Conservation (phyloP, 2,797 vertebrate genomes). For the Onychomys leucogaster region DNA sequence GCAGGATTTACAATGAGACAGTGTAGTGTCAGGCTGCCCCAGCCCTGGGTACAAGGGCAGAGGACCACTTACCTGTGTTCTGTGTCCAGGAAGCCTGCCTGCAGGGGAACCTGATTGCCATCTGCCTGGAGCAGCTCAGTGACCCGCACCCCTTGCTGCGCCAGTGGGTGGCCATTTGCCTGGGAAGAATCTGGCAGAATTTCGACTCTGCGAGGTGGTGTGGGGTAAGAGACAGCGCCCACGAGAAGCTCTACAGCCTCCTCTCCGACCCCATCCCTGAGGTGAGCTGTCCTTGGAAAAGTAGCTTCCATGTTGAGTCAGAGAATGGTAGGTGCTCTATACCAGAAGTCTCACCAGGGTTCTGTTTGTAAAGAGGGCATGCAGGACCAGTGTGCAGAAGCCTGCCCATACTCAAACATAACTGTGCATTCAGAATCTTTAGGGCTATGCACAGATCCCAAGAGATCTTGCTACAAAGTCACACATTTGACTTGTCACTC, state of each 20-base stretch:
- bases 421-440: no score
- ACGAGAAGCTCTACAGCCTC: slow-evolving; percentile 98
- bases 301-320: not conserved
- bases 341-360: not conserved
- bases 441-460: not conserved
- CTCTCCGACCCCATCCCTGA: slow-evolving; percentile 97
- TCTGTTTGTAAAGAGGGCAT: fast-evolving
- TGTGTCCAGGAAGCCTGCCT: slow-evolving; percentile 95
- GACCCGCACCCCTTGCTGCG: slow-evolving; percentile 97
- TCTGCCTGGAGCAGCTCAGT: slow-evolving; percentile 97
- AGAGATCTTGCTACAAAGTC: no score
- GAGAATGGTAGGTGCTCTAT: not conserved
- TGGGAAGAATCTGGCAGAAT: slow-evolving; percentile 99
- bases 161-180: slow-evolving; percentile 99
- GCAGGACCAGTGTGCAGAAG: not conserved
- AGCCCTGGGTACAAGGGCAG: not conserved
- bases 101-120: slow-evolving; percentile 97
- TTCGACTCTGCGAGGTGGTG: slow-evolving; percentile 98
- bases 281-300: slow-evolving; percentile 85
- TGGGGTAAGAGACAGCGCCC: slow-evolving; percentile 97
- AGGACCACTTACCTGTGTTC: not conserved
- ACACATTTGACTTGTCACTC: not conserved
- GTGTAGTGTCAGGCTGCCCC: not conserved
- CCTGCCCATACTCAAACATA: not conserved
- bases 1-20: not conserved